Conservation (phyloP, 1,140 invertebrate genomes). For the Eumaeus atala region DNA sequence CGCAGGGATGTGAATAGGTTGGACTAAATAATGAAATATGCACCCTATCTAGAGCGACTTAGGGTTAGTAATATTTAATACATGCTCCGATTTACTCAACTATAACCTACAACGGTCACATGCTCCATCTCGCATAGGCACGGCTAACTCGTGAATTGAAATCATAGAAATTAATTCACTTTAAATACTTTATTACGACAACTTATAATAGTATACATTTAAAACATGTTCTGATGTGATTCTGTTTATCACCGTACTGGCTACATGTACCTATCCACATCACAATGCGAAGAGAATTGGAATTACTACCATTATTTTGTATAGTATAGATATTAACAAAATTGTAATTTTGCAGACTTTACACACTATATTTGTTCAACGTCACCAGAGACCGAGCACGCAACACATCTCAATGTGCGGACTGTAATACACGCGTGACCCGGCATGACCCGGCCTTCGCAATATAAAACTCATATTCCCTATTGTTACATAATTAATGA, state of each 20-base stretch:
- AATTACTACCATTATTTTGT: conserved; percentile 41
- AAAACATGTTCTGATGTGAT: conserved; percentile 71
- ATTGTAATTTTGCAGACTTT: conserved; percentile 65
- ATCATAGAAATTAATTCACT: conserved; percentile 65
- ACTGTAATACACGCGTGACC: conserved; percentile 20
- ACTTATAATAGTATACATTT: conserved; percentile 72
- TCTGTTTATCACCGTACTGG: conserved; percentile 65
- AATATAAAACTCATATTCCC: conserved; percentile 18
- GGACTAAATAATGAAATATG: neutral
- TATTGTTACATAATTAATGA: conserved; percentile 7
- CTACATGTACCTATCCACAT: conserved; percentile 69
- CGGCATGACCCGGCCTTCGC: conserved; percentile 18
- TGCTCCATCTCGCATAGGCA: conserved; percentile 11
- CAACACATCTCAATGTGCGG: conserved; percentile 35
- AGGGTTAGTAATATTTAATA: neutral
- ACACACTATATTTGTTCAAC: conserved; percentile 70
- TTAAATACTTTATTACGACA: conserved; percentile 74
- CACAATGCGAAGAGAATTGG: conserved; percentile 58
- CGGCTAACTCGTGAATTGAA: conserved; percentile 60
- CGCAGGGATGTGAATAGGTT: conserved; percentile 63
- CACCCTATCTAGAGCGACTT: conserved; percentile 7
- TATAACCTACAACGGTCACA: neutral
- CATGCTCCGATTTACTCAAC: neutral
- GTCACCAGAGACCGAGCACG: conserved; percentile 59
- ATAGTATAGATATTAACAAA: conserved; percentile 57